Percentiles rank a stretch among this genome's conserved stretches.
Conservation (phyloP, 2,888 invertebrate species). For the Cartodere bifasciata region DNA sequence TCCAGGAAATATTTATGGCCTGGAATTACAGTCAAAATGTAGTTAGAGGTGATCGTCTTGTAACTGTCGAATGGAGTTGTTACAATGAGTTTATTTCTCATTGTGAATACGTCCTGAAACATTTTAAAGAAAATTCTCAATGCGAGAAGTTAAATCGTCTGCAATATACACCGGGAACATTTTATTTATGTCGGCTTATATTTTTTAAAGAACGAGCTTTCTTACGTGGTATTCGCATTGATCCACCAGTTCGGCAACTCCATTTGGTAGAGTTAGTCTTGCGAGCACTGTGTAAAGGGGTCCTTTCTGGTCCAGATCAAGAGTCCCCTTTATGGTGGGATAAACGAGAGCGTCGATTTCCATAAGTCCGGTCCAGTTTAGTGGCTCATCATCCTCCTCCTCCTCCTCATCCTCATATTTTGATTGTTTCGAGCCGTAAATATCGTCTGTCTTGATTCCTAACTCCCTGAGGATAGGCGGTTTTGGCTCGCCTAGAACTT, state of each 20-base stretch:
- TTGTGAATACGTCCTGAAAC: constrained; percentile 36
- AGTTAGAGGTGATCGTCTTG: constrained; percentile 38
- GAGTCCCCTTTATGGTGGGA: constrained; percentile 42
- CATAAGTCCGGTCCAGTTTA: constrained; percentile 42
- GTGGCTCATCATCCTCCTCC: constrained; percentile 36
- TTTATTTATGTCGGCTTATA: background rate
- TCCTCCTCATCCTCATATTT: constrained; percentile 32
- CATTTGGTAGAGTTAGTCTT: constrained; percentile 41
- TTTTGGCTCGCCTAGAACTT: constrained; percentile 31
- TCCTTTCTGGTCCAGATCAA: constrained; percentile 43
- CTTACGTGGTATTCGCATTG: constrained; percentile 42
- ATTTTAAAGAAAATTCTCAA: too few species aligned
- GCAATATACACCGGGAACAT: background rate
- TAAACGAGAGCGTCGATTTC: constrained; percentile 44
- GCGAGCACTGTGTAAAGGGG: constrained; percentile 36
- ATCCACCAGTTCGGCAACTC: constrained; percentile 43
- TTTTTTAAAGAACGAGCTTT: constrained; percentile 10
- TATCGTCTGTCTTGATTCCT: constrained; percentile 28
- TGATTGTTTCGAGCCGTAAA: constrained; percentile 23
- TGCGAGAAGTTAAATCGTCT: background rate
- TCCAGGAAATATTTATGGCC: constrained; percentile 37
- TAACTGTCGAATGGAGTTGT: constrained; percentile 40
- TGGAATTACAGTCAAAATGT: constrained; percentile 37
- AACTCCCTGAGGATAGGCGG: constrained; percentile 30
- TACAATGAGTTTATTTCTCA: constrained; percentile 44